These are phyloP conservation scores for Aspidoscelis tigris DNA, from an alignment of 2,113 vertebrate species.

Conservation along the genomic window DNA sequence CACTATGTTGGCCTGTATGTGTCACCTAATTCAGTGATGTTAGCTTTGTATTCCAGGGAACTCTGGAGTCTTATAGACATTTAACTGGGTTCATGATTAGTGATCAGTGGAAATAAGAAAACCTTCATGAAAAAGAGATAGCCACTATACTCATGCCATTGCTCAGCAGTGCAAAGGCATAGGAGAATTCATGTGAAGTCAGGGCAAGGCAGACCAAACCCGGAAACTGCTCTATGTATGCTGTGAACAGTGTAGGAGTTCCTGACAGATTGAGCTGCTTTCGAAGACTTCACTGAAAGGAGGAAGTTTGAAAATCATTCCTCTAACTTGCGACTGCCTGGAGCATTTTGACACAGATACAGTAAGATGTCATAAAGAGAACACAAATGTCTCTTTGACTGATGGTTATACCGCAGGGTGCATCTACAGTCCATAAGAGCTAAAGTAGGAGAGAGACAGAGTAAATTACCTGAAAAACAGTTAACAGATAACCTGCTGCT, in stretches of 20 bases:
- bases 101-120: neutral
- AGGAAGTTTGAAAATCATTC: neutral
- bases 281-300: neutral
- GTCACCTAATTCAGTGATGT: neutral
- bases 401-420: neutral
- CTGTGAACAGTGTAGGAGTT: too few relatives aligned
- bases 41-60: neutral
- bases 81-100: neutral
- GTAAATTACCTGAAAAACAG: conserved; percentile 14
- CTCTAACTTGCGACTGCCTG: neutral
- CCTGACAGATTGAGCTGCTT: neutral
- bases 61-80: neutral
- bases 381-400: neutral
- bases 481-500: neutral
- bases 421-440: neutral
- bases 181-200: neutral
- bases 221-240: neutral
- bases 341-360: neutral
- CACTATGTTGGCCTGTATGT: neutral
- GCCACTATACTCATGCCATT: neutral
- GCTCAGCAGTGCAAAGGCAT: neutral
- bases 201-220: neutral
- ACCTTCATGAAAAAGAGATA: neutral
- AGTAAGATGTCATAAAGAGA: neutral
- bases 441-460: neutral